Base-by-base conservation (phyloP, 2,113 vertebrate species). In the Conger conger region DNA sequence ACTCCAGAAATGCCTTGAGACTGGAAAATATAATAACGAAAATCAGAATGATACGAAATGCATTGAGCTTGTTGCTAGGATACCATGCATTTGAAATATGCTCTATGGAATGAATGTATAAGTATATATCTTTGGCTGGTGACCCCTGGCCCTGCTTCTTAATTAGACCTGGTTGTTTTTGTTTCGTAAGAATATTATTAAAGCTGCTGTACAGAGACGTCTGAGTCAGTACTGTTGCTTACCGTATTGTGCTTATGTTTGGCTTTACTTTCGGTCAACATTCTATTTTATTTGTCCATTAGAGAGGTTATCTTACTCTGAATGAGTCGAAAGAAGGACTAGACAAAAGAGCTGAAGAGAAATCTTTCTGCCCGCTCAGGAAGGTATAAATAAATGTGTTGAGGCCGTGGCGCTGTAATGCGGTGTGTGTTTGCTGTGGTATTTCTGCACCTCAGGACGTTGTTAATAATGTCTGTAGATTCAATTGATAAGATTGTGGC, bases 51-150 rank as follows among this genome's bases (percentile, higher is more conserved):
- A 81, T 53, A 57, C 2, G 17, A 57, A 57, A 57, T 15, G 13
- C 53, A 45, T 81, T 68, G 40, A 40, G 82, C 82, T 83, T 83
- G 82, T 83, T 83, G 82, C 82, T 83, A 83, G 63, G 82, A 68
- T 83, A 83, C 82, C 33, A 37, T 83, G 82, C 18, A 83, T 83
- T 38, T 83, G 18, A 83, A 73, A 63, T 83, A 15, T 30, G 37
- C 54, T 82, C 4, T 37, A 57, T 27, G 18, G 57, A 60, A 60
- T n/a, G 18, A 27, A n/a, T 68, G 60, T 57, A 54, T 18, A 83
- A 83, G 57, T 36, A 36, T 11, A 73, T 73, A 73, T 63, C n/a
- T 36, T 3, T 73, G 18, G 27, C 1, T 27, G 20, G 73, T 35
- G 63, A 63, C 35, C 57, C 54, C 33, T 27, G 35, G 53, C 36